phyloP scores from a whole-genome alignment of 2,113 vertebrate genomes.

The Macaca fascicularis region T2T-MFA8v1.1 NC_088385.1:81831501-81832000 shows the following conservation, averaged over 20 bases:
- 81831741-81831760: not conserved
- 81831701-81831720: too few relatives aligned
- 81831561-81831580: not conserved
- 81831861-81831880: not conserved
- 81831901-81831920: too few relatives aligned
- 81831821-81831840: not conserved
- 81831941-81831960: too few relatives aligned
- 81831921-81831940: too few relatives aligned
- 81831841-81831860: not conserved
- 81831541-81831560: not conserved
- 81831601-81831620: not conserved
- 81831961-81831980: not conserved
- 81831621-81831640: not conserved
- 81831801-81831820: not conserved
- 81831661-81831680: not conserved
- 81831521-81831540: not conserved
- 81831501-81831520: not conserved
- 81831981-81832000: slow-evolving; percentile 1
- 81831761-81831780: not conserved
- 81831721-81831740: not conserved
- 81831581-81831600: not conserved
- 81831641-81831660: not conserved
- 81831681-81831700: not conserved
- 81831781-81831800: not conserved
- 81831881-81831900: not conserved